A percentile compares a stretch with the other conserved stretches of the same genome.
Evolutionary conservation across 2,888 invertebrate species (phyloP).

Genomic region (Dicranocentrus wangi): DNA sequence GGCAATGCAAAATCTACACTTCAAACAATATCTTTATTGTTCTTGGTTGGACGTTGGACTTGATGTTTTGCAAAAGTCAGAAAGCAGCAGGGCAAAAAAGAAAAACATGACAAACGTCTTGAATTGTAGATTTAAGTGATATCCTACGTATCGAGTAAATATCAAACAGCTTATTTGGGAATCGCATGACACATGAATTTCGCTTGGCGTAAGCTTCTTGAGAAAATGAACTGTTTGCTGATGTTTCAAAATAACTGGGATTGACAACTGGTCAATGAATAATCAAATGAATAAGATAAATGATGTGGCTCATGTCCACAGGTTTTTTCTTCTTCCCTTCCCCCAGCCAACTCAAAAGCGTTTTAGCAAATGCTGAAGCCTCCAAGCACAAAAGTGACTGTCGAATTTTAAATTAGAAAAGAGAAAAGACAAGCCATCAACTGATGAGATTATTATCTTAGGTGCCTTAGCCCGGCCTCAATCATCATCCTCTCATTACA

Average conservation of each 20-base stretch:
- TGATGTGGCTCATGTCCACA: slow-evolving; percentile 23
- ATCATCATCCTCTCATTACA: slow-evolving; percentile 9
- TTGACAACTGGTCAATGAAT: slow-evolving; percentile 55
- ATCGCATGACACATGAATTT: no score
- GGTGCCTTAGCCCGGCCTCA: neutral
- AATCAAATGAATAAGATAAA: slow-evolving; percentile 56
- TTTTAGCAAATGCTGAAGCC: slow-evolving; percentile 15
- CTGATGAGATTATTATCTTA: slow-evolving; percentile 52
- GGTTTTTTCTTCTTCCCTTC: neutral
- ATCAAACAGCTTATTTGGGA: no score
- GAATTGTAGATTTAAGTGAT: no score
- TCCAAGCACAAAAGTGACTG: slow-evolving; percentile 20
- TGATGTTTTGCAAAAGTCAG: neutral
- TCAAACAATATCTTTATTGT: no score
- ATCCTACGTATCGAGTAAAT: no score
- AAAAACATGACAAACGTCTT: neutral
- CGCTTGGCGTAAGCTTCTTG: no score
- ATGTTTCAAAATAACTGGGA: neutral
- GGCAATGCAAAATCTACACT: neutral
- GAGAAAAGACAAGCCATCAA: slow-evolving; percentile 37
- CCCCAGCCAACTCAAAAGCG: neutral
- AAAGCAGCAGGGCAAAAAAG: slow-evolving; percentile 12
- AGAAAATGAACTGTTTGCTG: no score
- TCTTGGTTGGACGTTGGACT: no score
- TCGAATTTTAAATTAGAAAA: slow-evolving; percentile 50